Evolutionary conservation across 64 coral and sea anemone species (phyloP).

Genomic region (Cladopsammia gracilis): DNA sequence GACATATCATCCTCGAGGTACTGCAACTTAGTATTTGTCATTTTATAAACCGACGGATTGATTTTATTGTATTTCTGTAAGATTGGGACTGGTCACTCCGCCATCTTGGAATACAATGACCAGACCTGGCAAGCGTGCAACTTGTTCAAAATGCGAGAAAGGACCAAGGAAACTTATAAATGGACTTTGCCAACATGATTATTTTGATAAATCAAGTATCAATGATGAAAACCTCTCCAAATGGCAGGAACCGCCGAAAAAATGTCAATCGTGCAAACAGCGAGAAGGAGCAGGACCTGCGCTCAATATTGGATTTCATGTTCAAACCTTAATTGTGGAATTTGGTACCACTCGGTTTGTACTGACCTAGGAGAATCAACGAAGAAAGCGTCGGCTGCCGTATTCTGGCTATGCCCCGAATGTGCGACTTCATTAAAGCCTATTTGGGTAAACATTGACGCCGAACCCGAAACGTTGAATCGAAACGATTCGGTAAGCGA

Average conservation of each 20-base stretch:
- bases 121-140: background rate
- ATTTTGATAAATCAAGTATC: slow-evolving; percentile 6
- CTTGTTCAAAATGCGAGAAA: slow-evolving; percentile 13
- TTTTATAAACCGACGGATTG: too few species aligned
- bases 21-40: too few species aligned
- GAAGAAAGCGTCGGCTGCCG: slow-evolving; percentile 3
- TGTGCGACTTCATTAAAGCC: slow-evolving; percentile 7
- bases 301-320: slow-evolving; percentile 12
- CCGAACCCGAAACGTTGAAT: background rate
- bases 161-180: slow-evolving; percentile 13
- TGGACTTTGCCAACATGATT: slow-evolving; percentile 14
- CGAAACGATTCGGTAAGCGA: slow-evolving; percentile 1
- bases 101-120: background rate
- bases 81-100: background rate
- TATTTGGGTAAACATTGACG: slow-evolving; percentile 9
- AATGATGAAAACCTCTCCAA: background rate
- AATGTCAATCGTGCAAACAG: slow-evolving; percentile 14
- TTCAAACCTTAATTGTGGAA: slow-evolving; percentile 2
- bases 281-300: background rate
- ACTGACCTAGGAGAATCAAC: slow-evolving; percentile 15
- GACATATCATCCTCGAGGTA: too few species aligned
- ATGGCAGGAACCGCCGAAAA: background rate
- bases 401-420: slow-evolving; percentile 3
- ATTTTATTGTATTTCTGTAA: too few species aligned
- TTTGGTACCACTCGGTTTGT: slow-evolving; percentile 6